Conservation (phyloP, 2,888 invertebrate species). For the Hofmannophila pseudospretella region DNA sequence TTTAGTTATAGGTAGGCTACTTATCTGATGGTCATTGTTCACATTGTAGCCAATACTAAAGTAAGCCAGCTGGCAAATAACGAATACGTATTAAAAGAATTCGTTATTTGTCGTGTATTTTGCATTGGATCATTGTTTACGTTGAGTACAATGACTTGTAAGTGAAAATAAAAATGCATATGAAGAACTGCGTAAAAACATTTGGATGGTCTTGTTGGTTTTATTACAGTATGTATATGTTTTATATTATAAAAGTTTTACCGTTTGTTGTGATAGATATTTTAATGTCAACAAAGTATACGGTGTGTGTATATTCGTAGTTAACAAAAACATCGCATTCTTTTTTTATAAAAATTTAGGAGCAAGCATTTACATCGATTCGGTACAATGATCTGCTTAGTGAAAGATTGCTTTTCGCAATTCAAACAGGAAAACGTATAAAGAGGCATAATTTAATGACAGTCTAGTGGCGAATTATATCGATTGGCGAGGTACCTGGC, state of each 20-base stretch:
- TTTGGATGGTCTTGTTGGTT: no score
- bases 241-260: no score
- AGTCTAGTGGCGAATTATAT: conserved; percentile 35
- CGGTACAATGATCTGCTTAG: not conserved
- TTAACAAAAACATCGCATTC: no score
- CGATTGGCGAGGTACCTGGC: conserved; percentile 54
- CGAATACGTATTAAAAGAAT: not conserved
- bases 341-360: not conserved
- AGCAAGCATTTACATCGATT: not conserved
- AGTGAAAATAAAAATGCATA: not conserved
- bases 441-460: conserved; percentile 3
- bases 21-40: not conserved
- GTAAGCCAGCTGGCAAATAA: not conserved
- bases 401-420: not conserved
- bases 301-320: no score
- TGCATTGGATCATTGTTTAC: conserved; percentile 3
- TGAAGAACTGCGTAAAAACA: not conserved
- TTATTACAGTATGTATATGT: no score
- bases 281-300: no score
- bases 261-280: no score
- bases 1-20: not conserved
- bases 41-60: not conserved
- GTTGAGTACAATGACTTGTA: conserved; percentile 5
- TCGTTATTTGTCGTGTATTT: conserved; percentile 5
- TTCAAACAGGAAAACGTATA: conserved; percentile 4